Evolutionary conservation across 2,113 vertebrate genomes (phyloP), one percentile per base, ranked within the genome.

Genomic region (Arvicanthis niloticus): DNA sequence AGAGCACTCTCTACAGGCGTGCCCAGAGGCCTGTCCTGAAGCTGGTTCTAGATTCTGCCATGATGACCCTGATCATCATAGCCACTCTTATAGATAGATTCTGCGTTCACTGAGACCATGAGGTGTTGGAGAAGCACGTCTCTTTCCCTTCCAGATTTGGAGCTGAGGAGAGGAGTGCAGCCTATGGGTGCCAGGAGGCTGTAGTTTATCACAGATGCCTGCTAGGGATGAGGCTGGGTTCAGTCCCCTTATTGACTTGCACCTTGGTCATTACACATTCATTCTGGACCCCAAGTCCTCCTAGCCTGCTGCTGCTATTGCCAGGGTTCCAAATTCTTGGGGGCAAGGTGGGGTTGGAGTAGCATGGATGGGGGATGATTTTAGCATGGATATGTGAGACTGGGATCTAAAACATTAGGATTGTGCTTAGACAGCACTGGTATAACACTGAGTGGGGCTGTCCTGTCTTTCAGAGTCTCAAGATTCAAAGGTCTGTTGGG

Each of bases 401-500:
- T 48, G 58, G 16, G 48, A 10, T 40, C 58, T 31, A 16, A 29
- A 60, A 93, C 40, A 19, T 15, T 29, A 2, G 4, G 4, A 24
- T 82, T 56, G 16, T 31, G 0, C 93, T 87, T 77, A 0, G 19
- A 4, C 3, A 88, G 53, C 37, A 31, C 58, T 53, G 68, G 58
- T 22, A 22, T 21, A 22, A 17, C 17, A 22, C 60, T 48, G 22
- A 53, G 34, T 0, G 5, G 1, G 0, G 0, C 9, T 42, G 21
- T 3, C 37, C 29, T 94, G 45, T 93, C 45, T 97, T 98, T 89
- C 96, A 99, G 99, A 98, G 93, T 89, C 98, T 99, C 40, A 98
- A 98, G 97, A 98, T 99, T 94, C 99, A 99, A 97, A 98, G 94
- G 89, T 98, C 99, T 31, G 98, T 98, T 3, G 99, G 99, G 62